These are phyloP conservation scores for Pelusios castaneus DNA, from an alignment of 2,113 vertebrate genomes.

Conservation along the genomic window DNA sequence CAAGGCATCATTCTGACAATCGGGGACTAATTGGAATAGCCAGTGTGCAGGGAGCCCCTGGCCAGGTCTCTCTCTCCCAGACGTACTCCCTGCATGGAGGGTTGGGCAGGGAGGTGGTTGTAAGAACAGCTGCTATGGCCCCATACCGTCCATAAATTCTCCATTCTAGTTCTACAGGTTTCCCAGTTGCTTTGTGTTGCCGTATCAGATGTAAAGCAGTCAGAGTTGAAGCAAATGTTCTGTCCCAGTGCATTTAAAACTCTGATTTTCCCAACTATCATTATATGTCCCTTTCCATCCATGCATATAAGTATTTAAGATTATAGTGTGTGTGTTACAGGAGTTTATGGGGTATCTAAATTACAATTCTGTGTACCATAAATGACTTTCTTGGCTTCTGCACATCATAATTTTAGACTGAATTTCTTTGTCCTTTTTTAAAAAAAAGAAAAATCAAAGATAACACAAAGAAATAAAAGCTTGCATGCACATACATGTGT, in stretches of 20 bases:
- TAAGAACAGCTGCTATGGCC: neutral
- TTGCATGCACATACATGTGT: neutral
- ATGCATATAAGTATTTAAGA: fast-evolving
- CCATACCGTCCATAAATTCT: neutral
- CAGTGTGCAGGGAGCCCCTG: fast-evolving
- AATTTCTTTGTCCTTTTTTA: neutral
- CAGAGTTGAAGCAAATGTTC: neutral
- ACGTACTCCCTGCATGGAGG: fast-evolving
- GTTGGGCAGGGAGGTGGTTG: no score
- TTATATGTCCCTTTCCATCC: neutral
- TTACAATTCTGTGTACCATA: neutral
- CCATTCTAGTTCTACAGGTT: neutral
- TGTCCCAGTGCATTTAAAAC: neutral
- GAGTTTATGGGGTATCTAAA: neutral
- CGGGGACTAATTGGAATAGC: neutral
- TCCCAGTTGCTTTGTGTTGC: neutral
- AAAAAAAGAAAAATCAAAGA: neutral
- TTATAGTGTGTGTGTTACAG: neutral
- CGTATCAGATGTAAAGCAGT: neutral
- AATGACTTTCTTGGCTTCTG: neutral
- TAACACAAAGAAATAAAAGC: neutral
- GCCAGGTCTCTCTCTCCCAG: fast-evolving
- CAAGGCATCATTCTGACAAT: neutral
- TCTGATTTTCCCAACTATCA: neutral
- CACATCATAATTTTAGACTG: neutral